Base-by-base conservation (phyloP, 2,113 vertebrate genomes). In the Micromys minutus region DNA sequence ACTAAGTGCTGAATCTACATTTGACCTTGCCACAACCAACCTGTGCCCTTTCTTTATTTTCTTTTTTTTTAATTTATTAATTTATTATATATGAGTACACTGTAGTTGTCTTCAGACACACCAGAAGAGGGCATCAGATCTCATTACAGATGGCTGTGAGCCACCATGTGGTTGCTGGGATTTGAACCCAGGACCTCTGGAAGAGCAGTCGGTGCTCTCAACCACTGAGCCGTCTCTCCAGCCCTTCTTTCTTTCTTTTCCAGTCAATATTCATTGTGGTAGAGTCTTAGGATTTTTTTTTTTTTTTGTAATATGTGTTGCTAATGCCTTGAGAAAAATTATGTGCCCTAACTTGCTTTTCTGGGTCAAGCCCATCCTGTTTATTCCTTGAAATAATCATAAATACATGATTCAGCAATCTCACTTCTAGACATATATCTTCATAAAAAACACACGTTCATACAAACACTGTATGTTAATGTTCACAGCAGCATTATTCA, bases 291-390 rank as follows among this genome's bases (percentile, higher is more conserved):
- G 52, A 13, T n/a, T 57, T 98, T 96, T 87, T n/a, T 57, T 98
- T 96, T 87, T 96, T 98, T 96, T 42, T 93, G 59, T 98, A 91
- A 94, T 97, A 95, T 87, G 39, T 47, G 65, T 50, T 97, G 96
- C 55, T 95, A 31, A n/a, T 91, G 31, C 61, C 91, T 89, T 91
- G 47, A 93, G 90, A 95, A 45, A 93, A 65, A 67, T 94, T 97
- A 94, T 89, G 72, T 83, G 45, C 31, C 91, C 87, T 97, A 96
- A 92, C 69, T 96, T 91, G 80, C 55, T 72, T 87, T 96, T 94
- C 79, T 96, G 91, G 57, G 36, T 85, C 89, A 89, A 95, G 94
- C 13, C 59, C 55, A 39, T 96, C 31, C 15, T 42, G 34, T 50
- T 86, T 86, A 86, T 50, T 36, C 45, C 24, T 86, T 86, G 31